These are phyloP conservation scores for Trissonchulus sp. DNA, from an alignment of 2,888 invertebrate genomes.

Conservation along the genomic window DNA sequence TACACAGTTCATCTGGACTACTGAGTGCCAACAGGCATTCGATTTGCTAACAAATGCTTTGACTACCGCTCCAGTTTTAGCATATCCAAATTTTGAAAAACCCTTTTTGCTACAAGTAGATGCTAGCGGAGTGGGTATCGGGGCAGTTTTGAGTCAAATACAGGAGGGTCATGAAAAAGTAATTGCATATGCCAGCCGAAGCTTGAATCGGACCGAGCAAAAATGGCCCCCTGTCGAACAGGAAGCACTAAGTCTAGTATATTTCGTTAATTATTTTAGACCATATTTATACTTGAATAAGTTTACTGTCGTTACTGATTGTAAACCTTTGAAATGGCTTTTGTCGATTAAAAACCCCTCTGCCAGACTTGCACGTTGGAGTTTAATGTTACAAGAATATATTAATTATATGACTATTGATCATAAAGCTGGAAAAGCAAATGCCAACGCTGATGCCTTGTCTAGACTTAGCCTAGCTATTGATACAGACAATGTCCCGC, in stretches of 20 bases:
- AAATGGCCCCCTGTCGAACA: neutral
- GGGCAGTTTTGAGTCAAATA: neutral
- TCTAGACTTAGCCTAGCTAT: neutral
- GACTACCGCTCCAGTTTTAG: neutral
- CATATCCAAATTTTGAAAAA: neutral
- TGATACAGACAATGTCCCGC: neutral
- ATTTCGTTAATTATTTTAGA: neutral
- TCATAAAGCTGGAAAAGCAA: neutral
- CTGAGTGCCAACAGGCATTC: conserved; percentile 10
- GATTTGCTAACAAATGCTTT: neutral
- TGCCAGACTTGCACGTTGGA: neutral
- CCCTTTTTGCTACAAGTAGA: conserved; percentile 6
- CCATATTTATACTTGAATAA: neutral
- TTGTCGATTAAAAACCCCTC: neutral
- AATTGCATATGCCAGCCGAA: neutral
- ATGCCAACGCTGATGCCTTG: neutral
- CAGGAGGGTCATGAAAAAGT: neutral
- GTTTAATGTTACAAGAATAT: neutral
- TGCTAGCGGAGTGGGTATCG: neutral
- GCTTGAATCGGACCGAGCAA: neutral
- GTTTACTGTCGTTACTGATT: neutral
- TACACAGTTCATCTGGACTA: neutral
- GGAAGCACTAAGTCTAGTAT: neutral
- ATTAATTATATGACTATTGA: neutral
- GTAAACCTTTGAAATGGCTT: neutral